A percentile compares a stretch with the other conserved stretches of the same genome.
Evolutionary conservation across 2,113 vertebrate species (phyloP).

Genomic region (Lepidothrix coronata): DNA sequence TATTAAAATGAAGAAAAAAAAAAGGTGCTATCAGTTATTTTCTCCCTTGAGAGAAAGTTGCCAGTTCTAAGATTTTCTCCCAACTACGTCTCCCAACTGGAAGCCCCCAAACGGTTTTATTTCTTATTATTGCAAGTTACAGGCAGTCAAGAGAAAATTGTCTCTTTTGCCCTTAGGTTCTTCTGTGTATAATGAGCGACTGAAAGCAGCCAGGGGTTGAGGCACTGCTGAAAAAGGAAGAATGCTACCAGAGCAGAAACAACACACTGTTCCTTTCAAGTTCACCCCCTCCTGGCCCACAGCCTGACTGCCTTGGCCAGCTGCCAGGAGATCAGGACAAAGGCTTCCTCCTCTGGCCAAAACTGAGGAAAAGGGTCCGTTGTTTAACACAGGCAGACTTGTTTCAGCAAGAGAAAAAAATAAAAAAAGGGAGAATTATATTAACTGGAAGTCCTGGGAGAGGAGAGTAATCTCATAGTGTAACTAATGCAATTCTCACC

Average conservation of each 20-base stretch:
- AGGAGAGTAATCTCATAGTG: conserved; percentile 4
- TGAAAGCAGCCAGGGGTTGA: conserved; percentile 35
- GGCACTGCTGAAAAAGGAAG: conserved; percentile 37
- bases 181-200: conserved; percentile 17
- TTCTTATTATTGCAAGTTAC: conserved; percentile 30
- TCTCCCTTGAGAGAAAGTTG: background rate
- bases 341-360: conserved; percentile 57
- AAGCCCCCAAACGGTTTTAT: background rate
- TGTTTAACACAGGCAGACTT: conserved; percentile 63
- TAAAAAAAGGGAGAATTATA: conserved; percentile 28
- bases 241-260: conserved; percentile 59
- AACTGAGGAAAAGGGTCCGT: conserved; percentile 9
- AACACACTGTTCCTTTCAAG: conserved; percentile 64
- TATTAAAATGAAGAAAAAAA: background rate
- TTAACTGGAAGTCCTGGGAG: conserved; percentile 35
- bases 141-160: conserved; percentile 7
- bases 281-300: conserved; percentile 49
- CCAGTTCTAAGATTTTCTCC: background rate
- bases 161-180: conserved; percentile 32
- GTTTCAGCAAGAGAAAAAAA: conserved; percentile 41
- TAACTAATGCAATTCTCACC: conserved; percentile 39
- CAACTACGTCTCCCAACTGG: background rate
- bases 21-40: background rate
- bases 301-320: conserved; percentile 20
- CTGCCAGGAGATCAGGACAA: conserved; percentile 41